Evolutionary conservation across 2,797 vertebrate species (phyloP).

Genomic region (Premnoplex brunnescens): DNA sequence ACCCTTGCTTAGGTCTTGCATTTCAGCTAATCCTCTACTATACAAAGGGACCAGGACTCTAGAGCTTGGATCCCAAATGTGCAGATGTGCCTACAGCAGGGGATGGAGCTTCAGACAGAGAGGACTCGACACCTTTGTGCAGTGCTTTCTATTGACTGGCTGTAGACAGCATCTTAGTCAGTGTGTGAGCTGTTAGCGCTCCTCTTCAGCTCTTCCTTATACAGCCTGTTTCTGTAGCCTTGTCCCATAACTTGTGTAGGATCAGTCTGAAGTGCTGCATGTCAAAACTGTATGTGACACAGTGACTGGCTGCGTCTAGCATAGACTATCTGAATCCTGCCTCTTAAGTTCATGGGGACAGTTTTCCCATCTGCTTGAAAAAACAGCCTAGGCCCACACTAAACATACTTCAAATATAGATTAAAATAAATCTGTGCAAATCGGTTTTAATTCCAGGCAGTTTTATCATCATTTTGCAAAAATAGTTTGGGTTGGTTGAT

Average conservation of each 20-base stretch:
- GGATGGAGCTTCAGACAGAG: background rate
- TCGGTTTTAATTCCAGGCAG: background rate
- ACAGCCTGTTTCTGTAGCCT: background rate
- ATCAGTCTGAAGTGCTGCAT: background rate
- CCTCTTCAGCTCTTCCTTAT: background rate
- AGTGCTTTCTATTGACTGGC: background rate
- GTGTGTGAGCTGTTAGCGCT: background rate
- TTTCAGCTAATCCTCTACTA: background rate
- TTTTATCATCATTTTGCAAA: slow-evolving; percentile 49
- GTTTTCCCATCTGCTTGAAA: slow-evolving; percentile 17
- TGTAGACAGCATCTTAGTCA: background rate
- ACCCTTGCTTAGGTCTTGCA: background rate
- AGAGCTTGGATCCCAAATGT: background rate
- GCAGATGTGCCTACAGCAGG: background rate
- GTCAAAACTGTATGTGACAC: background rate
- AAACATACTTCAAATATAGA: background rate
- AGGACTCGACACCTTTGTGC: background rate
- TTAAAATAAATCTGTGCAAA: background rate
- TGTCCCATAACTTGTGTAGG: background rate
- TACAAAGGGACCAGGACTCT: background rate
- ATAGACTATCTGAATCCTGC: background rate
- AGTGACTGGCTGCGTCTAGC: background rate
- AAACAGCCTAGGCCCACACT: background rate
- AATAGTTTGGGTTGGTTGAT: slow-evolving; percentile 54
- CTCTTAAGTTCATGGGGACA: background rate